Base-by-base conservation (phyloP, 2,113 vertebrate genomes). In the Cyprinodon tularosa region DNA sequence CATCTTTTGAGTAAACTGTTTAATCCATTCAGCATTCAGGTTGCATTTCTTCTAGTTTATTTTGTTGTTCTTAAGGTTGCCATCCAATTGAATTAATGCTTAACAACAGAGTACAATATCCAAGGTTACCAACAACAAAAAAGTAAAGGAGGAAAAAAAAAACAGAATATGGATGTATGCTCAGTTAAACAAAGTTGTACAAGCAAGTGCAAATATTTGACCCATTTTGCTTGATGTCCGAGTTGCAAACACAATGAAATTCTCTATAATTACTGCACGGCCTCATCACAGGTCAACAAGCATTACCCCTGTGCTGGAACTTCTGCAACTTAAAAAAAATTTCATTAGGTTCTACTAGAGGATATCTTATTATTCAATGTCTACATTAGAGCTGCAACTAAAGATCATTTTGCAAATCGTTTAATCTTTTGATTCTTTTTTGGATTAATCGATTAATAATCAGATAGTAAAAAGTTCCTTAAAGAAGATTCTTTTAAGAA, bases 211-310 rank as follows among this genome's bases (percentile, higher is more conserved):
- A 78, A 75, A 86, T 59, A 70, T 86, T 66, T 90, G 89, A 91
- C 92, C 90, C 72, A 90, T 77, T 92, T 92, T 82, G 85, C 87
- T 82, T 57, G 40, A 85, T 63, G 76, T 84, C 50, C 12, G 53
- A 74, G 79, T 66, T 45, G 65, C 78, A 79, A 82, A 81, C 66
- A 88, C 90, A 90, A 91, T 85, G 80, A 82, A 80, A 78, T 66
- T 69, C 78, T 85, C 67, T 59, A 86, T 84, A 61, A 84, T 84
- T 81, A 81, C 80, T 71, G 82, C 76, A 69, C 72, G 64, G 72
- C 67, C 84, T 63, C 60, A 63, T 89, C 76, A 90, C 90, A 90
- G 88, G 89, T 92, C 90, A 90, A 79, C 74, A 84, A 89, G 85
- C 90, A 91, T 83, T 73, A 22, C 15, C 68, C 80, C 40, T 64